Percentiles rank a stretch among this genome's conserved stretches.
Evolutionary conservation across 2,797 vertebrate species (phyloP).

Genomic region (Spinibarbus caldwelli): DNA sequence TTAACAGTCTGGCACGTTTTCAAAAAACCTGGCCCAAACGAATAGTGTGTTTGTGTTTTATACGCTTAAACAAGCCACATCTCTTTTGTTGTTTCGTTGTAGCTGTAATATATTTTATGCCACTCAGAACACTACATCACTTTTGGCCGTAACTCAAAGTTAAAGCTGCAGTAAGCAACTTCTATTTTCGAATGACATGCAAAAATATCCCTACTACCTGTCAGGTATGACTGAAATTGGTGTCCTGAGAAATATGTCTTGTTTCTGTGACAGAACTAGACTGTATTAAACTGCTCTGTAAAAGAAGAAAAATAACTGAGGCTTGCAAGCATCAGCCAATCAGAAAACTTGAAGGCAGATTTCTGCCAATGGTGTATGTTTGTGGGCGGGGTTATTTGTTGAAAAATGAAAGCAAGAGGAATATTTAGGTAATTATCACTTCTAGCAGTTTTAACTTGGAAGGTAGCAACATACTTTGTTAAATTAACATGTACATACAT

Average conservation of each 20-base stretch:
- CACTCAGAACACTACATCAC: background rate
- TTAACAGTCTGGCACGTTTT: conserved; percentile 6
- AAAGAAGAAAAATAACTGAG: background rate
- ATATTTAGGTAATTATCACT: background rate
- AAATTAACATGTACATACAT: background rate
- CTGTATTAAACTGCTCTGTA: background rate
- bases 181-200: background rate
- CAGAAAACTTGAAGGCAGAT: background rate
- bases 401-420: background rate
- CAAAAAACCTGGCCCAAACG: conserved; percentile 11
- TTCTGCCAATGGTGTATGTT: background rate
- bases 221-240: background rate
- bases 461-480: background rate
- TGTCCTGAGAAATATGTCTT: background rate
- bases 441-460: background rate
- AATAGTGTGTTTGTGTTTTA: background rate
- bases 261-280: conserved; percentile 7
- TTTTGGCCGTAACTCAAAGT: background rate
- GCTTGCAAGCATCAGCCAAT: background rate
- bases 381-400: background rate
- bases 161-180: background rate
- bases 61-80: background rate
- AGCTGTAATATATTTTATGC: background rate
- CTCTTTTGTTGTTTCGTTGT: background rate
- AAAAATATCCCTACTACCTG: background rate